These are phyloP conservation scores for Cistogaster globosa DNA, from an alignment of 2,888 invertebrate species.

Conservation along the genomic window DNA sequence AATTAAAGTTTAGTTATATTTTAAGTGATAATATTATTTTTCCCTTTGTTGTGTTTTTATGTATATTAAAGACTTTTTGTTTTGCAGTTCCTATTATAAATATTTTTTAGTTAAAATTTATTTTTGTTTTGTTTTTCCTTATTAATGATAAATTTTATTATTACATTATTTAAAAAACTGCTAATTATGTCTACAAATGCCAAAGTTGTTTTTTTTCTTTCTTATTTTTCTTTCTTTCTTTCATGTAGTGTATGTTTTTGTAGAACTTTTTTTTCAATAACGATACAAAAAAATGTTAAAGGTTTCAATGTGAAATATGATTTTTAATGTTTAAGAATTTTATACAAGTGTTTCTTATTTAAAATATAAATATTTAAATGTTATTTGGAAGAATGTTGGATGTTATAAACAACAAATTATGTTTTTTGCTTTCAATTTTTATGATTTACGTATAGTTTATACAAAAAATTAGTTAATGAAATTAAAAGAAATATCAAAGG, in stretches of 20 bases:
- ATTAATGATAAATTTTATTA: slow-evolving; percentile 44
- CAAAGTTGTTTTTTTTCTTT: slow-evolving; percentile 65
- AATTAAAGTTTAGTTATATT: slow-evolving; percentile 59
- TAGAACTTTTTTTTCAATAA: slow-evolving; percentile 51
- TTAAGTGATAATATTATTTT: slow-evolving; percentile 56
- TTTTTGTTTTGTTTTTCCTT: background rate
- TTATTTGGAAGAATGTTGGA: slow-evolving; percentile 70
- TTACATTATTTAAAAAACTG: slow-evolving; percentile 67
- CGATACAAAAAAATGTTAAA: slow-evolving; percentile 63
- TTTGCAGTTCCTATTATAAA: slow-evolving; percentile 30
- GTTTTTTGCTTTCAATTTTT: slow-evolving; percentile 32
- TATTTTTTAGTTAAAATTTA: slow-evolving; percentile 55
- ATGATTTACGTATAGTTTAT: slow-evolving; percentile 61
- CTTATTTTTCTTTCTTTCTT: slow-evolving; percentile 33
- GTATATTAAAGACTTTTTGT: slow-evolving; percentile 51
- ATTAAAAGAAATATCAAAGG: background rate
- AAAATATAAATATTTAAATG: slow-evolving; percentile 43
- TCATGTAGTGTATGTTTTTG: slow-evolving; percentile 37
- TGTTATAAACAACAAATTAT: slow-evolving; percentile 67
- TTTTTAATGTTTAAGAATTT: slow-evolving; percentile 54
- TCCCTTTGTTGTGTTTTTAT: slow-evolving; percentile 37
- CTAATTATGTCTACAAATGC: slow-evolving; percentile 72
- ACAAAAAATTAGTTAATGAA: slow-evolving; percentile 40
- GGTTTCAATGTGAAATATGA: slow-evolving; percentile 72
- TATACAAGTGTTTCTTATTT: slow-evolving; percentile 47